phyloP scores from a whole-genome alignment of 1,140 invertebrate species.

The Papilio aristodemus region DNA sequence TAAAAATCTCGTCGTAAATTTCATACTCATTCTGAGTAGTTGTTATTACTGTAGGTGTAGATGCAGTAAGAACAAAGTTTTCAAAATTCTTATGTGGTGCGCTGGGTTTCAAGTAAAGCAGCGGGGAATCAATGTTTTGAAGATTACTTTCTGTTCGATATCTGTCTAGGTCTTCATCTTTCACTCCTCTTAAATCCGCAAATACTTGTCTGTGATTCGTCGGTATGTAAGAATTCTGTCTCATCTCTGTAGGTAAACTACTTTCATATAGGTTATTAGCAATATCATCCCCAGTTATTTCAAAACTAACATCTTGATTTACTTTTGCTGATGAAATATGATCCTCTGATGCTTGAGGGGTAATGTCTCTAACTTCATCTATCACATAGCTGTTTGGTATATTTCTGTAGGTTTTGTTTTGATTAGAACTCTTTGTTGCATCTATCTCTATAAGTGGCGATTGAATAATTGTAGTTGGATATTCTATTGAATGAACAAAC shows the following conservation, averaged over 20 bases:
- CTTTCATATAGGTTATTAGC: conserved; percentile 65
- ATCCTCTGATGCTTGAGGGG: conserved; percentile 76
- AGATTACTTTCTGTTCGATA: conserved; percentile 71
- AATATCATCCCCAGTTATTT: conserved; percentile 61
- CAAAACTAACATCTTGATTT: conserved; percentile 67
- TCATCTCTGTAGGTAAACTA: conserved; percentile 51
- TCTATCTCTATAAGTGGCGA: conserved; percentile 83
- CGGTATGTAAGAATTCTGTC: conserved; percentile 42
- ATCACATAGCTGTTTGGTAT: conserved; percentile 61
- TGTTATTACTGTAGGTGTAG: conserved; percentile 46
- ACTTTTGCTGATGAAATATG: conserved; percentile 65
- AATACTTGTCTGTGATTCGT: conserved; percentile 61
- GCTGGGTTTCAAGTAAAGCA: conserved; percentile 77
- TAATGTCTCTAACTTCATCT: conserved; percentile 63
- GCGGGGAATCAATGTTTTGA: conserved; percentile 76
- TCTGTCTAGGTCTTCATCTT: conserved; percentile 71
- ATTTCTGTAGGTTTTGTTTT: conserved; percentile 66
- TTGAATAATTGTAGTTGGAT: conserved; percentile 83
- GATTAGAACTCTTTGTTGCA: conserved; percentile 54
- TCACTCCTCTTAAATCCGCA: conserved; percentile 68
- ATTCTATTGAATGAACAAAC: conserved; percentile 83
- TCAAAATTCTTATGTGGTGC: conserved; percentile 74
- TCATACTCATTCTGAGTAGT: conserved; percentile 62
- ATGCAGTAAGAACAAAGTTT: conserved; percentile 55
- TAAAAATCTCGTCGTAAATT: conserved; percentile 68